A percentile compares a stretch with the other conserved stretches of the same genome.
These are phyloP conservation scores for Bothrops jararaca DNA, from an alignment of 2,113 vertebrate species.

Conservation along the genomic window DNA sequence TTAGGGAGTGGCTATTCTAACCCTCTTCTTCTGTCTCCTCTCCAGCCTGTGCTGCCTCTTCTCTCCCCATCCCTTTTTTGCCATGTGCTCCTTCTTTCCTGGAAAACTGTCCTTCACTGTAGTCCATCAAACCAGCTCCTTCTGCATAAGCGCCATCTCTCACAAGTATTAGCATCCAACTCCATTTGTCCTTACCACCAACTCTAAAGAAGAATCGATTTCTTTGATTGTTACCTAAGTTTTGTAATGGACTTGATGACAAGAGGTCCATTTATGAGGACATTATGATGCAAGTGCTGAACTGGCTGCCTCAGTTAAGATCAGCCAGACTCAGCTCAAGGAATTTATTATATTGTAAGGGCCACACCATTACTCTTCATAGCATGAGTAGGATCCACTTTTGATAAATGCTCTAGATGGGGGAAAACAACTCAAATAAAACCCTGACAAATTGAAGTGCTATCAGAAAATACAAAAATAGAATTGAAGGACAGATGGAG, in stretches of 20 bases:
- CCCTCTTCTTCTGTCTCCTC: too few species aligned
- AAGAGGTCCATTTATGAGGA: background rate
- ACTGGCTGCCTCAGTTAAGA: background rate
- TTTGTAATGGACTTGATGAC: background rate
- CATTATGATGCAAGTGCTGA: background rate
- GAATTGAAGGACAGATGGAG: background rate
- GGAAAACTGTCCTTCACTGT: background rate
- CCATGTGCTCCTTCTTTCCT: background rate
- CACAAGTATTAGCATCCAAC: background rate
- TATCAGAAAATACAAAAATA: background rate
- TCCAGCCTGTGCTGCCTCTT: too few species aligned
- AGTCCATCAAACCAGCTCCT: background rate
- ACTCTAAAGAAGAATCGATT: background rate
- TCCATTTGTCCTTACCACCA: background rate
- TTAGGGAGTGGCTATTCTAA: too few species aligned
- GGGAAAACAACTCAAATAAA: background rate
- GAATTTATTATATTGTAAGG: background rate
- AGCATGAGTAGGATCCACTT: background rate
- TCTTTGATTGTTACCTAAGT: background rate
- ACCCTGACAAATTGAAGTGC: background rate
- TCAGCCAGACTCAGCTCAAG: background rate
- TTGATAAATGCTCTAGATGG: background rate
- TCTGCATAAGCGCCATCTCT: background rate
- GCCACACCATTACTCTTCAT: background rate
- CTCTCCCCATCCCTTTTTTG: background rate